Base-by-base conservation (phyloP, 2,888 invertebrate genomes). In the Meta bourneti region DNA sequence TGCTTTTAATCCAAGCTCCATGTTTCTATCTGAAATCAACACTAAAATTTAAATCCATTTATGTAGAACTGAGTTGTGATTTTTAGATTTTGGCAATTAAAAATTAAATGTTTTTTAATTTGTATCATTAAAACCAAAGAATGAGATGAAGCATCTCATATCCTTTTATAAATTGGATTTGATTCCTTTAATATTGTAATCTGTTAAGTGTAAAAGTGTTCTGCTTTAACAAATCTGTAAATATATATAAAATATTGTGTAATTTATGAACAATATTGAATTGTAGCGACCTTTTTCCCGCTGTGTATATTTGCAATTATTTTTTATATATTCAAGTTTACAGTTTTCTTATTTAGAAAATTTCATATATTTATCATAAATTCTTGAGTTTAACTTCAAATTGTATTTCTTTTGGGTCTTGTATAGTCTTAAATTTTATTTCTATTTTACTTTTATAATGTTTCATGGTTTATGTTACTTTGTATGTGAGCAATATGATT, bases 101-200 rank as follows among this genome's bases (percentile, higher is more conserved):
- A 72, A n/a, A 20, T 54, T 34, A 34, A 80, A 34, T 61, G 20
- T 80, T 19, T 74, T 74, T 9, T 11, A 16, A 34, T 74, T 74
- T 74, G 5, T 61, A 16, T 61, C 16, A 61, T 61, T 11, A 9
- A 61, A 61, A 61, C 79, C 79, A 79, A 79, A 79, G 79, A 79
- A 19, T 61, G 16, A 34, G 34, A 34, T 34, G 34, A 34, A 34
- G 34, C 34, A 34, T 34, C 34, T 34, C 4, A 4, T 34, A 34
- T 34, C 34, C 34, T 34, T 34, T 4, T 34, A 34, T 4, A 34
- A 34, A 4, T 34, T 34, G 34, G 34, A 34, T 34, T 34, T 2
- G 34, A 34, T 34, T 34, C 34, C 34, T 34, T 34, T 34, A 34
- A 34, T 34, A 34, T 34, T 34, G 34, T 34, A 34, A 34, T 34